Conservation (phyloP, 35 echinoderm and acorn worm genomes). For the Nesometra sesokonis region DNA sequence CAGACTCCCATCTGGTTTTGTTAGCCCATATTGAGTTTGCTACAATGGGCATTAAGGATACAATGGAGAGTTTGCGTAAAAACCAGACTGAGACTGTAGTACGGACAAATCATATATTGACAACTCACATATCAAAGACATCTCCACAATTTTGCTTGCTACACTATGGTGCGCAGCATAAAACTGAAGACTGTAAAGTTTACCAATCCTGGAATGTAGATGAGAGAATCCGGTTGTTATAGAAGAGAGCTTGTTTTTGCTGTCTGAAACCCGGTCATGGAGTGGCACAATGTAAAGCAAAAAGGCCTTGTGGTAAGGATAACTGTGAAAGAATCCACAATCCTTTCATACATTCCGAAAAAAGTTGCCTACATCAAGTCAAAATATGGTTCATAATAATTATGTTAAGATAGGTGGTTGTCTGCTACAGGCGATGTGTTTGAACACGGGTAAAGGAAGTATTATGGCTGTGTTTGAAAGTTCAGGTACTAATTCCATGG, state of each 20-base stretch:
- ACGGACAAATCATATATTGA: too few relatives aligned
- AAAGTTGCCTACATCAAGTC: neutral
- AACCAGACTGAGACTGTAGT: too few relatives aligned
- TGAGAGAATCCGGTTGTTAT: neutral
- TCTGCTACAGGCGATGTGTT: neutral
- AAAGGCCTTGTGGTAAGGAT: neutral
- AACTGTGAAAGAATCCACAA: neutral
- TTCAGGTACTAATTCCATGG: neutral
- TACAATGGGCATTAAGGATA: too few relatives aligned
- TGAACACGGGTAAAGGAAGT: neutral
- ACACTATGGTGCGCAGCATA: too few relatives aligned
- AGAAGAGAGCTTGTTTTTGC: constrained; percentile 6
- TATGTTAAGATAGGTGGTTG: constrained; percentile 1
- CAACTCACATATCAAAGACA: too few relatives aligned
- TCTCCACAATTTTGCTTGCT: too few relatives aligned
- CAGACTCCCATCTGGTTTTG: too few relatives aligned
- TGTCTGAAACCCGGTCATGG: constrained; percentile 10
- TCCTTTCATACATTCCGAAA: constrained; percentile 7
- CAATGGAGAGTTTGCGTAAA: too few relatives aligned
- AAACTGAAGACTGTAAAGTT: too few relatives aligned
- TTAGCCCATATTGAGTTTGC: too few relatives aligned
- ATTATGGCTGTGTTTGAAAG: neutral
- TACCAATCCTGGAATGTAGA: too few relatives aligned
- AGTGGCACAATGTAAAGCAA: neutral
- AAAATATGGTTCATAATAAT: neutral